Conservation (phyloP, 1,140 invertebrate genomes). For the Drosophila santomea region DNA sequence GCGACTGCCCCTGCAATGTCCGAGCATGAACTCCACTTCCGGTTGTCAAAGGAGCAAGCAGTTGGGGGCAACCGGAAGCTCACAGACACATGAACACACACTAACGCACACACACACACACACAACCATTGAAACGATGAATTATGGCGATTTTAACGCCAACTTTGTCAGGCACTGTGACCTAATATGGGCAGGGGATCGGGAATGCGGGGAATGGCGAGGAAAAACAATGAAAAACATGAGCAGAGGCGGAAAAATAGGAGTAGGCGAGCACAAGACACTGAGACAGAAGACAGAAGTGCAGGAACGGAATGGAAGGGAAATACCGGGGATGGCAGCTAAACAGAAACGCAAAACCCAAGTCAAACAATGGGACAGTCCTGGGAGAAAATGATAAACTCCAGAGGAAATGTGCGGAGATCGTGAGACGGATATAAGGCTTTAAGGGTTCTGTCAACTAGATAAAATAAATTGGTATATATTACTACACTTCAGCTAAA, state of each 20-base stretch:
- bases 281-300: slow-evolving; percentile 39
- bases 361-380: slow-evolving; percentile 32
- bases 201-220: background rate
- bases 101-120: background rate
- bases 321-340: slow-evolving; percentile 25
- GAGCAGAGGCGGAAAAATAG: slow-evolving; percentile 3
- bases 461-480: too few relatives aligned
- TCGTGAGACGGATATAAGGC: slow-evolving; percentile 16
- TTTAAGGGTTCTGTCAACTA: too few relatives aligned
- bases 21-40: slow-evolving; percentile 75
- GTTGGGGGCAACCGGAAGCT: background rate
- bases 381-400: slow-evolving; percentile 1
- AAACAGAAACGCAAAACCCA: slow-evolving; percentile 34
- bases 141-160: slow-evolving; percentile 80
- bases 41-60: slow-evolving; percentile 24
- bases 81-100: too few relatives aligned
- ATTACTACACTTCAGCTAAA: too few relatives aligned
- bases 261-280: slow-evolving; percentile 21
- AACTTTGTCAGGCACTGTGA: slow-evolving; percentile 42
- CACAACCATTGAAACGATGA: slow-evolving; percentile 71
- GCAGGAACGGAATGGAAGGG: slow-evolving; percentile 36
- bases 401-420: background rate
- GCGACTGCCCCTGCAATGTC: slow-evolving; percentile 52
- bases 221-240: background rate
- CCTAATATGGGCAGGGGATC: background rate